Evolutionary conservation across 2,888 invertebrate genomes (phyloP).

Genomic region (Odontothrips loti): DNA sequence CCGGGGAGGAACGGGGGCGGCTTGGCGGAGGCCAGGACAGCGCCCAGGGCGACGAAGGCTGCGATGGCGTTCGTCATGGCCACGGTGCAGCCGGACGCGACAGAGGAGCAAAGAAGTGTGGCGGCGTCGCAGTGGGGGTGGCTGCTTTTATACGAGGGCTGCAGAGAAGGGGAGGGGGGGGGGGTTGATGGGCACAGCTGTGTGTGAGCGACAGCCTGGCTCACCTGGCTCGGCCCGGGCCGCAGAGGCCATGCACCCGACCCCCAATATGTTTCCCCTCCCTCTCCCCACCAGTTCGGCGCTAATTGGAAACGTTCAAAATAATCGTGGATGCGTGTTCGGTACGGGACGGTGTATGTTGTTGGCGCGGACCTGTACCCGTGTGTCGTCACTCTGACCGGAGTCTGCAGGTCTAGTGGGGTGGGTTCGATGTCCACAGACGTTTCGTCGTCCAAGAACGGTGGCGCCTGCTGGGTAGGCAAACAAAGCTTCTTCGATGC

Average conservation of each 20-base stretch:
- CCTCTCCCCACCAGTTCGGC: too few relatives aligned
- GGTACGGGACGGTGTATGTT: too few relatives aligned
- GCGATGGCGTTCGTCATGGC: neutral
- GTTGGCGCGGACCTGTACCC: too few relatives aligned
- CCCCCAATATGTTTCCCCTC: too few relatives aligned
- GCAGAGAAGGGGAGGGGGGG: conserved; percentile 37
- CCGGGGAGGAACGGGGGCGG: neutral
- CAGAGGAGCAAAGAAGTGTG: conserved; percentile 47
- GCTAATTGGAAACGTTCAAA: too few relatives aligned
- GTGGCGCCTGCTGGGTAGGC: conserved; percentile 34
- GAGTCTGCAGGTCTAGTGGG: too few relatives aligned
- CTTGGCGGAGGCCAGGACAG: conserved; percentile 55
- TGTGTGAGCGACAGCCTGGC: conserved; percentile 28
- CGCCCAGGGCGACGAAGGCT: conserved; percentile 39
- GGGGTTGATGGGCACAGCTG: conserved; percentile 37
- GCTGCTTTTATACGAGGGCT: conserved; percentile 18
- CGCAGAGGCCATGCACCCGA: neutral
- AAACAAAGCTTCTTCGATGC: conserved; percentile 33
- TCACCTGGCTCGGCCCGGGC: conserved; percentile 20
- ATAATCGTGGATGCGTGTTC: too few relatives aligned
- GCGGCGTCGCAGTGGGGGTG: conserved; percentile 42
- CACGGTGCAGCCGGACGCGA: conserved; percentile 37
- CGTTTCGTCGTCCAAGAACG: too few relatives aligned
- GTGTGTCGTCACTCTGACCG: too few relatives aligned
- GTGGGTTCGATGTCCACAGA: too few relatives aligned